Base-by-base conservation (phyloP, 2,888 invertebrate species). In the Yponomeuta malinellus region DNA sequence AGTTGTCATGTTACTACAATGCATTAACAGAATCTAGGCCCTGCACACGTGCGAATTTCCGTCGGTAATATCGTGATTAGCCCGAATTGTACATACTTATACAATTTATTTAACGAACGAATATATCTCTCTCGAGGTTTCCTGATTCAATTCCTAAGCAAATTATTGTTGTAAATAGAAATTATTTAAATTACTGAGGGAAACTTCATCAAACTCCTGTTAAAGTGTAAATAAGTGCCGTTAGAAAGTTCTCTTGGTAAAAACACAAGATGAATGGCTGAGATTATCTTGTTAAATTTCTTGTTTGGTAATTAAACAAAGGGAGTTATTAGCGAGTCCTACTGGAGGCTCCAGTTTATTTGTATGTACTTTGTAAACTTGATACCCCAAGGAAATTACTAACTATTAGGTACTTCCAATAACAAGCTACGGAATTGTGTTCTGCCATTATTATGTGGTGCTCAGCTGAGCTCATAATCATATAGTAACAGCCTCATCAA, bases 231-330 rank as follows among this genome's bases (percentile, higher is more conserved):
- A 68, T 48, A 68, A 72, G 68, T 43, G 68, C 52, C 10, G 59
- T 48, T 65, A 70, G 29, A 15, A 59, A 67, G 43, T 70, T 71
- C 29, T 23, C 48, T n/a, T 33, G 31, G 66, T 29, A 10, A 59
- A 37, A 69, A 71, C 68, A 71, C 48, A 66, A 52, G 72, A 71
- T 59, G 73, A 75, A 74, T 73, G 69, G 73, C 71, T 71, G 76
- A 74, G 74, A 78, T 80, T 79, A 78, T 75, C 76, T 77, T 77
- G 77, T 75, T 78, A 72, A 77, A 74, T 78, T 78, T 77, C 76
- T 78, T 79, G 77, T 76, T 76, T 72, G 76, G 73, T 75, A 74
- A 73, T 74, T 74, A 71, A 79, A 81, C 77, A 79, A 77, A 76
- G 72, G 73, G 68, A 72, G 72, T 73, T 78, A 82, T 79, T 78